A percentile compares a stretch with the other conserved stretches of the same genome.
Evolutionary conservation across 2,888 invertebrate species (phyloP).

Genomic region (Strigamia maritima): DNA sequence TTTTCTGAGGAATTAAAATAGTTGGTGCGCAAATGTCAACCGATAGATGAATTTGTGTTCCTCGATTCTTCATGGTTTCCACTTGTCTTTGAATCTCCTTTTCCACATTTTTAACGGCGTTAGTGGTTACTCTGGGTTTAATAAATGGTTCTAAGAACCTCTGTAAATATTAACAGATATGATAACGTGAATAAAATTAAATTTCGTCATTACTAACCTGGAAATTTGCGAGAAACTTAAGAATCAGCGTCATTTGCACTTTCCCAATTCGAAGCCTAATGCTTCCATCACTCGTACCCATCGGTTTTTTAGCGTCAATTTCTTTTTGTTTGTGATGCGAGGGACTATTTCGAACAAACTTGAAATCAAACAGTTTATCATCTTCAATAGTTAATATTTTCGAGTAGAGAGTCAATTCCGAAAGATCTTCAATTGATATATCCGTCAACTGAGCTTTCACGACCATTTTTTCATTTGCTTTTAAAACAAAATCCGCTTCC

Average conservation of each 20-base stretch:
- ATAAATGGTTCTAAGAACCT: slow-evolving; percentile 52
- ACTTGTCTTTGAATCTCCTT: slow-evolving; percentile 44
- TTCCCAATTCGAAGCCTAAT: slow-evolving; percentile 68
- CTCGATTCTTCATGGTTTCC: slow-evolving; percentile 47
- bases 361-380: slow-evolving; percentile 74
- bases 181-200: background rate
- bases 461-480: slow-evolving; percentile 72
- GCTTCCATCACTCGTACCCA: slow-evolving; percentile 66
- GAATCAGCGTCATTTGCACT: slow-evolving; percentile 66
- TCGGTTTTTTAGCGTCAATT: slow-evolving; percentile 55
- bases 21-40: slow-evolving; percentile 71
- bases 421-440: slow-evolving; percentile 67
- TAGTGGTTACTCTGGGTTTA: slow-evolving; percentile 49
- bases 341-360: slow-evolving; percentile 69
- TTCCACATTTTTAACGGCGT: slow-evolving; percentile 43
- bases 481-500: slow-evolving; percentile 72
- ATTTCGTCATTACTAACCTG: slow-evolving; percentile 45
- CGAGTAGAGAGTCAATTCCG: slow-evolving; percentile 70
- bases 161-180: slow-evolving; percentile 44
- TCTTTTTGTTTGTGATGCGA: slow-evolving; percentile 57
- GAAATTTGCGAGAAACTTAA: slow-evolving; percentile 53
- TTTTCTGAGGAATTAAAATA: slow-evolving; percentile 72
- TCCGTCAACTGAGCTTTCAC: slow-evolving; percentile 67
- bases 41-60: slow-evolving; percentile 61
- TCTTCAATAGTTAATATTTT: slow-evolving; percentile 75